These are phyloP conservation scores for Butorides virescens DNA, from an alignment of 2,113 vertebrate genomes.

Conservation along the genomic window DNA sequence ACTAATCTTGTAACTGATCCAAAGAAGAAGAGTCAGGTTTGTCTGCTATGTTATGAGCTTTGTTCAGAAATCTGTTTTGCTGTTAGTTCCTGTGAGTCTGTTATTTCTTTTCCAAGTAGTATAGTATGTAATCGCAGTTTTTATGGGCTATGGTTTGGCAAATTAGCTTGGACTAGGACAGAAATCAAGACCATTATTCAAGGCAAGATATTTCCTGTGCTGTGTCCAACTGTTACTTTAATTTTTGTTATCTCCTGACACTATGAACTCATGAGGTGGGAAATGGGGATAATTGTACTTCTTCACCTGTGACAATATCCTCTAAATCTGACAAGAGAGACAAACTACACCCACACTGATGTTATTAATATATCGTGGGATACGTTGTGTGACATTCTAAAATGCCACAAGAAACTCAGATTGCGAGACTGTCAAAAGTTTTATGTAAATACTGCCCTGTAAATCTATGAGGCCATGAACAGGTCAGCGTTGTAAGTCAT, in stretches of 20 bases:
- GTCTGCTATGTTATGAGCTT: neutral
- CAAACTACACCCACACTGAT: neutral
- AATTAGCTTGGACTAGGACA: neutral
- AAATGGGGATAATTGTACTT: neutral
- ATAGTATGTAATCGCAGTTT: neutral
- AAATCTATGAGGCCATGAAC: neutral
- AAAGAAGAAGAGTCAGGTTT: neutral
- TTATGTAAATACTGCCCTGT: neutral
- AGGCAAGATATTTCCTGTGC: neutral
- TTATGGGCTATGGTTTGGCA: neutral
- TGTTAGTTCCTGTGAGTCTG: neutral
- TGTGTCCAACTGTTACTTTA: neutral
- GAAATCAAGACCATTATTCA: neutral
- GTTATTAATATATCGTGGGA: neutral
- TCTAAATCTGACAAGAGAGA: neutral
- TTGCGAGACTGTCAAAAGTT: neutral
- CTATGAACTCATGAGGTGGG: neutral
- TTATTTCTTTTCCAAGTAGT: neutral
- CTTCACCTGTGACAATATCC: neutral
- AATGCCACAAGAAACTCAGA: neutral
- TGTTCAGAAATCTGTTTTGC: neutral
- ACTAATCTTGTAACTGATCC: neutral
- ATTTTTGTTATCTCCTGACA: neutral
- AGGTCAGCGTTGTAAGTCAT: neutral
- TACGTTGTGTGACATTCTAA: neutral